These are phyloP conservation scores for Saccostrea echinata DNA, from an alignment of 1,140 invertebrate genomes.

Conservation along the genomic window DNA sequence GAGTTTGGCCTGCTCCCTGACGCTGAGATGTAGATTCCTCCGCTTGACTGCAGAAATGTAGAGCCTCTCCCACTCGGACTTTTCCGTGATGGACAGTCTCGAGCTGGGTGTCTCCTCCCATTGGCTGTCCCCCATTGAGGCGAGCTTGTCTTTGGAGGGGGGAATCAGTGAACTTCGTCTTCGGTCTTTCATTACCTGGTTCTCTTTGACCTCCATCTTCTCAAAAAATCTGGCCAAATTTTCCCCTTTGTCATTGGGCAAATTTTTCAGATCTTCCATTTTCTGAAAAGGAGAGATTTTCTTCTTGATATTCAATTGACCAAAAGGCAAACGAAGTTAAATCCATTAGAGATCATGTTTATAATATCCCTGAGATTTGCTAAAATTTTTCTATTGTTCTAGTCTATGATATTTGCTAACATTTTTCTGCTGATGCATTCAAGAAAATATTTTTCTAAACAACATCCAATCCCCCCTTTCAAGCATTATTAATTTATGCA, in stretches of 20 bases:
- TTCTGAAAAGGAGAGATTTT: not conserved
- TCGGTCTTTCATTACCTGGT: not conserved
- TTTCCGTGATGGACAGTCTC: not conserved
- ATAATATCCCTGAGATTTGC: not conserved
- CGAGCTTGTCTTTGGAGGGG: slow-evolving; percentile 24
- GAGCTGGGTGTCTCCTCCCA: not conserved
- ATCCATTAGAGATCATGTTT: not conserved
- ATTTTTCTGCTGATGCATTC: no score
- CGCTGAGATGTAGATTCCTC: not conserved
- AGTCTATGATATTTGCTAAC: no score
- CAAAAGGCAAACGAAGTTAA: not conserved
- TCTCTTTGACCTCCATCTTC: slow-evolving; percentile 22
- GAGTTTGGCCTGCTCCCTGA: slow-evolving; percentile 23
- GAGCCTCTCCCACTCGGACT: not conserved
- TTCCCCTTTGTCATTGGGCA: slow-evolving; percentile 33
- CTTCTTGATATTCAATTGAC: not conserved
- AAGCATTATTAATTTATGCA: no score
- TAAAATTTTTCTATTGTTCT: not conserved
- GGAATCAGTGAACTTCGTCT: slow-evolving; percentile 23
- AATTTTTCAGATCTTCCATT: slow-evolving; percentile 36
- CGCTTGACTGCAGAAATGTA: not conserved
- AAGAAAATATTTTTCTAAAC: not conserved
- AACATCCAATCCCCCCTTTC: not conserved
- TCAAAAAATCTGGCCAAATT: slow-evolving; percentile 37
- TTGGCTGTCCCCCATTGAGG: not conserved